These are phyloP conservation scores for Bolborhynchus lineola DNA, from an alignment of 2,113 vertebrate species.

Conservation along the genomic window DNA sequence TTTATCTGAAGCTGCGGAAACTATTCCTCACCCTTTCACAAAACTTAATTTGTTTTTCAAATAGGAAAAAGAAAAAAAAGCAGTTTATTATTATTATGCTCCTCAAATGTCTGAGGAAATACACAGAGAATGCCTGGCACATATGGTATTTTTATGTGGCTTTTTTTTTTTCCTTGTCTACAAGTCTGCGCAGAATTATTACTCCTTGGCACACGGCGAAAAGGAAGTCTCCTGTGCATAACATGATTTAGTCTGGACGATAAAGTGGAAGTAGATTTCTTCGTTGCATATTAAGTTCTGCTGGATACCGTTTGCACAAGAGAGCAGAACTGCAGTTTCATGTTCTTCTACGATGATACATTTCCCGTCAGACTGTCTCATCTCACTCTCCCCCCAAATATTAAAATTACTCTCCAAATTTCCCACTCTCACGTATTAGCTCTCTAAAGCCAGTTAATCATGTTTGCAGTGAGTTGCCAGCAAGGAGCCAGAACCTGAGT, in stretches of 20 bases:
- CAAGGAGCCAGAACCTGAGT: background rate
- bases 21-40: background rate
- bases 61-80: background rate
- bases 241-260: conserved; percentile 52
- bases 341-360: background rate
- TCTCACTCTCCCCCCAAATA: conserved; percentile 19
- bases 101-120: conserved; percentile 26
- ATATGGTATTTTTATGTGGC: conserved; percentile 44
- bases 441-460: background rate
- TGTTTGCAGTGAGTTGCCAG: background rate
- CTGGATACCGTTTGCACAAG: conserved; percentile 27
- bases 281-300: conserved; percentile 53
- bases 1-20: conserved; percentile 12
- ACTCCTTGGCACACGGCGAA: conserved; percentile 34
- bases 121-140: conserved; percentile 26
- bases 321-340: conserved; percentile 35
- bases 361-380: background rate
- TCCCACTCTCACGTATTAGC: background rate
- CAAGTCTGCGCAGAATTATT: conserved; percentile 48
- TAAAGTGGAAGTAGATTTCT: conserved; percentile 57
- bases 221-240: conserved; percentile 59
- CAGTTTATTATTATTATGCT: conserved; percentile 18
- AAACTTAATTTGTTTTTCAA: conserved; percentile 45
- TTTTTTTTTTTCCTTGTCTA: conserved; percentile 44
- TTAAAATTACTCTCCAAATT: background rate